Evolutionary conservation across 2,797 vertebrate species (phyloP).

Genomic region (Varecia variegata): DNA sequence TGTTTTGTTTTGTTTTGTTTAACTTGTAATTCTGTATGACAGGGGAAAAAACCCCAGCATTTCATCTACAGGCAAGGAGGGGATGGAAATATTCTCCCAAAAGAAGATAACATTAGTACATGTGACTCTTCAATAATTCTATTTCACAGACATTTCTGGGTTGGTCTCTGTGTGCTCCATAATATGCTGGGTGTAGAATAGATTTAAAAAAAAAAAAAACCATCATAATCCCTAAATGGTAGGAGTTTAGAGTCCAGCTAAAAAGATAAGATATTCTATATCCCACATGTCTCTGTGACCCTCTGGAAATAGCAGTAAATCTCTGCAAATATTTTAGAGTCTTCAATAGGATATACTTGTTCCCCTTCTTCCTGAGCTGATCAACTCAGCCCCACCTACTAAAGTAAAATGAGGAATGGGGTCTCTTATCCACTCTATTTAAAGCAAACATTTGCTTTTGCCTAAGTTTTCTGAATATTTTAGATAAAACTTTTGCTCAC

Average conservation of each 20-base stretch:
- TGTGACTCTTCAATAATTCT: background rate
- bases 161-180: background rate
- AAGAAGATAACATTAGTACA: background rate
- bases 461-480: background rate
- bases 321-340: constrained; percentile 11
- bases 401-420: constrained; percentile 12
- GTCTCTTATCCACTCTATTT: background rate
- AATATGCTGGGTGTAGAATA: background rate
- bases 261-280: background rate
- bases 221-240: background rate
- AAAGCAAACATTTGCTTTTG: background rate
- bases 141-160: background rate
- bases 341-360: background rate
- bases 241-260: background rate
- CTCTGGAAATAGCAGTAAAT: constrained; percentile 40
- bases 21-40: background rate
- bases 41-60: background rate
- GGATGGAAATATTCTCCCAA: background rate
- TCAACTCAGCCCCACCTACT: background rate
- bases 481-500: constrained; percentile 14
- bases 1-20: constrained; percentile 14
- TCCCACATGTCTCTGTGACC: background rate
- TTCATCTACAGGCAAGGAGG: background rate
- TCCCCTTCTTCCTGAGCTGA: background rate
- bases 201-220: background rate